Conservation (phyloP, 2,113 vertebrate species). For the Eptatretus burgeri region DNA sequence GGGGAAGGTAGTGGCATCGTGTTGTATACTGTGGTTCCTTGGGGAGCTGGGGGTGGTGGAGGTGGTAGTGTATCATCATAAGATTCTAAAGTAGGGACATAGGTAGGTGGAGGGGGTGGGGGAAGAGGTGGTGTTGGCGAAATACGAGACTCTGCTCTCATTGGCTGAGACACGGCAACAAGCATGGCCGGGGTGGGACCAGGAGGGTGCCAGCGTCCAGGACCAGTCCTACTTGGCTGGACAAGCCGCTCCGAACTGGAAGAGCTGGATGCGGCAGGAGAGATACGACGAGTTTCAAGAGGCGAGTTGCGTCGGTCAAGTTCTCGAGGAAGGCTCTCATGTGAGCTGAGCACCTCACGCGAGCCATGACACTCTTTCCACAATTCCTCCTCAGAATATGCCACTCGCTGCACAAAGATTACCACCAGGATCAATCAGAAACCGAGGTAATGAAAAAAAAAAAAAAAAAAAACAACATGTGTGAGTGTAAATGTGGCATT, state of each 20-base stretch:
- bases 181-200: constrained; percentile 21
- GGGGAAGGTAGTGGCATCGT: constrained; percentile 24
- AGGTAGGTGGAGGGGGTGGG: constrained; percentile 48
- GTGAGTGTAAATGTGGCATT: no score
- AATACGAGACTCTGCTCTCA: constrained; percentile 25
- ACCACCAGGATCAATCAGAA: no score
- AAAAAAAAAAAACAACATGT: no score
- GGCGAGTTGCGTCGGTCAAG: no score
- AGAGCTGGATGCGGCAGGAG: constrained; percentile 55
- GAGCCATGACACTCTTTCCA: constrained; percentile 15
- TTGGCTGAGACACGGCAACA: constrained; percentile 22
- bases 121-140: constrained; percentile 17
- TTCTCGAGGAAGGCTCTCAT: no score
- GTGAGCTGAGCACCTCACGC: background rate
- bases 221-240: constrained; percentile 39
- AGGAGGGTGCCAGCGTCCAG: constrained; percentile 87
- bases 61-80: constrained; percentile 11
- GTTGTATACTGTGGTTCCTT: constrained; percentile 18
- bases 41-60: constrained; percentile 36
- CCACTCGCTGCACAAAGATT: constrained; percentile 21
- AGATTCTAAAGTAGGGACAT: constrained; percentile 15
- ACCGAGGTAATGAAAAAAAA: no score
- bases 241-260: constrained; percentile 75
- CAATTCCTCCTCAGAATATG: constrained; percentile 64
- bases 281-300: constrained; percentile 37